These are phyloP conservation scores for Lasius fuliginosus DNA, from an alignment of 2,888 invertebrate species.

Conservation along the genomic window DNA sequence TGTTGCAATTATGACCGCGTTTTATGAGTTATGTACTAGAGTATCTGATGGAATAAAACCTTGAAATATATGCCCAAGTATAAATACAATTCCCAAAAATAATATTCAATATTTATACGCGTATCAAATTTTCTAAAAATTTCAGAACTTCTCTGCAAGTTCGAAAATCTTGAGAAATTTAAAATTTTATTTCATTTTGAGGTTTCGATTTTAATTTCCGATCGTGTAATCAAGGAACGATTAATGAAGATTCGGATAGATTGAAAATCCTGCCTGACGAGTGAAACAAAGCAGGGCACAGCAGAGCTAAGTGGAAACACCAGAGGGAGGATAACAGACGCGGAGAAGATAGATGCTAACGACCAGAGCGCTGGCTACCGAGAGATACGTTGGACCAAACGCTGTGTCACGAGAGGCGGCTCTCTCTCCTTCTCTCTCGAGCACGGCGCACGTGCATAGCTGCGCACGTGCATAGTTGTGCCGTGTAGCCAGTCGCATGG, in stretches of 20 bases:
- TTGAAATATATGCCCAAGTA: background rate
- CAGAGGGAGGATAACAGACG: conserved; percentile 56
- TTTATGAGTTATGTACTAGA: conserved; percentile 3
- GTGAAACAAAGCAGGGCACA: conserved; percentile 10
- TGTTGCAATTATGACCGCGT: conserved; percentile 37
- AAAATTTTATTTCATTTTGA: background rate
- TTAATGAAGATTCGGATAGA: conserved; percentile 39
- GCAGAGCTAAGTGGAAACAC: conserved; percentile 13
- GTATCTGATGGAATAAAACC: background rate
- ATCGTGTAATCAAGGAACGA: background rate
- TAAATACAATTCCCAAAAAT: too few relatives aligned
- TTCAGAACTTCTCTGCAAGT: background rate
- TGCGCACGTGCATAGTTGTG: conserved; percentile 76
- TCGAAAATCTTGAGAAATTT: background rate
- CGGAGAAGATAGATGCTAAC: conserved; percentile 81
- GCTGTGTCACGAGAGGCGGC: conserved; percentile 42
- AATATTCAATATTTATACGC: too few relatives aligned
- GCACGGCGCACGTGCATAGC: conserved; percentile 58
- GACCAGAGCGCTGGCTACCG: conserved; percentile 78
- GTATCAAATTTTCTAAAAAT: background rate
- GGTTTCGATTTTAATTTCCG: background rate
- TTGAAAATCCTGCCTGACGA: background rate
- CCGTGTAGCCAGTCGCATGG: conserved; percentile 71
- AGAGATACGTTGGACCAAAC: conserved; percentile 64
- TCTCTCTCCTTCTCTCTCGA: conserved; percentile 23